Evolutionary conservation across 2,113 vertebrate genomes (phyloP).

Genomic region (Oreocharis arfaki): DNA sequence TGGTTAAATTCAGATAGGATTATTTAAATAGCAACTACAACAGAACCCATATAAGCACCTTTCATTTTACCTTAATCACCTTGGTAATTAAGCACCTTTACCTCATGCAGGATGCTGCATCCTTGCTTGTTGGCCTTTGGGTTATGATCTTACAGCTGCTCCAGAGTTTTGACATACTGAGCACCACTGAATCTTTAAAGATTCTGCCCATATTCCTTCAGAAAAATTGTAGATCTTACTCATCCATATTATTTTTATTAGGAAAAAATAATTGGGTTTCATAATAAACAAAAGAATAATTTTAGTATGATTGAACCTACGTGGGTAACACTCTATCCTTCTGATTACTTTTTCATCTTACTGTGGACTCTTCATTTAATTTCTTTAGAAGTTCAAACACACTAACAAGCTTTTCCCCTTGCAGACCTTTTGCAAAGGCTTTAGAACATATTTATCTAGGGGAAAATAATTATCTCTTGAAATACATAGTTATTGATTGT

Average conservation of each 20-base stretch:
- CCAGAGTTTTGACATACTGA: not conserved
- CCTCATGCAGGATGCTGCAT: not conserved
- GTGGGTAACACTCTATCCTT: not conserved
- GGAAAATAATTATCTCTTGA: not conserved
- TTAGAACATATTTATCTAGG: not conserved
- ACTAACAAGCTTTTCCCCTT: not conserved
- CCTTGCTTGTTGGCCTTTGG: not conserved
- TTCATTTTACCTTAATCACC: not conserved
- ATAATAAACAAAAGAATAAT: not conserved
- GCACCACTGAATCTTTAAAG: not conserved
- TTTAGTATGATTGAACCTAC: not conserved
- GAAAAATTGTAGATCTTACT: not conserved
- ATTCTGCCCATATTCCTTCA: not conserved
- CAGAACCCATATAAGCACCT: not conserved
- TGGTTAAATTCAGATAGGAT: conserved; percentile 1
- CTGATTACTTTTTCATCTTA: not conserved
- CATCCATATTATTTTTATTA: not conserved
- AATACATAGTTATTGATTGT: not conserved
- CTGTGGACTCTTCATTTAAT: not conserved
- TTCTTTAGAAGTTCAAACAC: not conserved
- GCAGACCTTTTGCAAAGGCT: not conserved
- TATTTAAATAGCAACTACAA: not conserved
- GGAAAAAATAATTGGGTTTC: not conserved
- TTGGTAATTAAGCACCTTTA: too few relatives aligned
- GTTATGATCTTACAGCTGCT: not conserved